phyloP scores from a whole-genome alignment of 2,888 invertebrate species.

The Nymphalis urticae region DNA sequence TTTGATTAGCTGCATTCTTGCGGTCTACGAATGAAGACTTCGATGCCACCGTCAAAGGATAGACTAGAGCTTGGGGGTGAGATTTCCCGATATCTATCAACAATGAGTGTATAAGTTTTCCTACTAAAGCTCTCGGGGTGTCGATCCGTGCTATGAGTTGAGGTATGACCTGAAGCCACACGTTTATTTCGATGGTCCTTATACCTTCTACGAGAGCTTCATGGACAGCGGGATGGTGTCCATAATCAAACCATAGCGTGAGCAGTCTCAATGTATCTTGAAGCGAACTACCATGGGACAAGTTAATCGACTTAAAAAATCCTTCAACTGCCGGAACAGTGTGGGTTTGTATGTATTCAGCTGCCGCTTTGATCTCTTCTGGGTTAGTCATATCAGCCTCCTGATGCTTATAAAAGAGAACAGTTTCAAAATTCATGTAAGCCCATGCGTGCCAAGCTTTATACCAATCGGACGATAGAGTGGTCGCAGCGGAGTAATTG shows the following conservation, averaged over 20 bases:
- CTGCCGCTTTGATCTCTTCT: slow-evolving; percentile 54
- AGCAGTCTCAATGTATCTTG: slow-evolving; percentile 97
- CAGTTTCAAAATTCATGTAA: slow-evolving; percentile 98
- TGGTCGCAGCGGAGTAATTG: slow-evolving; percentile 91
- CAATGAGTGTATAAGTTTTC: slow-evolving; percentile 94
- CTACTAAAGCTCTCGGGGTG: slow-evolving; percentile 93
- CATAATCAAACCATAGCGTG: slow-evolving; percentile 99
- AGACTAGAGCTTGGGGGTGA: slow-evolving; percentile 98
- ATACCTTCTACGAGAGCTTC: slow-evolving; percentile 96
- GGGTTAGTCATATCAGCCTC: slow-evolving; percentile 53
- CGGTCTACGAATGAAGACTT: slow-evolving; percentile 94
- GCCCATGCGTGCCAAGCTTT: slow-evolving; percentile 99
- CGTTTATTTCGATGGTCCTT: slow-evolving; percentile 96
- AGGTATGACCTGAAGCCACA: slow-evolving; percentile 99
- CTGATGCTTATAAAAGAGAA: slow-evolving; percentile 83
- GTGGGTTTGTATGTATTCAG: slow-evolving; percentile 86
- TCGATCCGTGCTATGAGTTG: slow-evolving; percentile 99
- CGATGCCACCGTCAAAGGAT: slow-evolving; percentile 98
- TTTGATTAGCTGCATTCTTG: slow-evolving; percentile 95
- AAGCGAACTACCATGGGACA: slow-evolving; percentile 95
- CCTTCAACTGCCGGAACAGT: slow-evolving; percentile 97
- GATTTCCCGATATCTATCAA: slow-evolving; percentile 98
- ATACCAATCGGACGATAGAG: slow-evolving; percentile 93
- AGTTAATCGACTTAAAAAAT: slow-evolving; percentile 96
- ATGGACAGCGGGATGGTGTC: slow-evolving; percentile 95